These are phyloP conservation scores for Ctenodactylus gundi DNA, from an alignment of 2,113 vertebrate species.

Conservation along the genomic window DNA sequence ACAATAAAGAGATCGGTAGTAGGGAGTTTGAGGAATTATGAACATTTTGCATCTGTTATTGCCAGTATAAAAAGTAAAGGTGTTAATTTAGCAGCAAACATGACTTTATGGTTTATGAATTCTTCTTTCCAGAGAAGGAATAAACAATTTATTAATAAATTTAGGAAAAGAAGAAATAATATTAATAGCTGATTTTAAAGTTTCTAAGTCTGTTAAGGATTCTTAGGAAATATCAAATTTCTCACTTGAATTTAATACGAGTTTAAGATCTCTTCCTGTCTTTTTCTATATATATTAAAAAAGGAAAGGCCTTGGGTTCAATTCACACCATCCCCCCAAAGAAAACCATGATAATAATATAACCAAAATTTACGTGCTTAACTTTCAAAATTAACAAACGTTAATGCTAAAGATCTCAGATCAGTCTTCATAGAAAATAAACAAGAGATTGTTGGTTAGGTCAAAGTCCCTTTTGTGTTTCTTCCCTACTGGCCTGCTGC, in stretches of 20 bases:
- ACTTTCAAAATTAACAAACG: constrained; percentile 4
- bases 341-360: no score
- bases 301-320: no score
- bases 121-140: neutral
- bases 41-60: neutral
- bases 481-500: neutral
- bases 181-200: neutral
- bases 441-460: neutral
- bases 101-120: constrained; percentile 22
- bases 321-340: no score
- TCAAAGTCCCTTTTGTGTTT: neutral
- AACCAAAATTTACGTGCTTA: neutral
- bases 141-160: constrained; percentile 26
- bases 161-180: constrained; percentile 19
- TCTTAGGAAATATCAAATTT: constrained; percentile 30
- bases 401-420: constrained; percentile 8
- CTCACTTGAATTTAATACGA: neutral
- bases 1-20: neutral
- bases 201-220: constrained; percentile 19
- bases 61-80: neutral
- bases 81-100: neutral
- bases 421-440: constrained; percentile 18
- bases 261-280: neutral
- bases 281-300: constrained; percentile 26
- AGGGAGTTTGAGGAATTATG: neutral